Evolutionary conservation across 2,797 vertebrate genomes (phyloP).

Genomic region (Tapirus indicus): DNA sequence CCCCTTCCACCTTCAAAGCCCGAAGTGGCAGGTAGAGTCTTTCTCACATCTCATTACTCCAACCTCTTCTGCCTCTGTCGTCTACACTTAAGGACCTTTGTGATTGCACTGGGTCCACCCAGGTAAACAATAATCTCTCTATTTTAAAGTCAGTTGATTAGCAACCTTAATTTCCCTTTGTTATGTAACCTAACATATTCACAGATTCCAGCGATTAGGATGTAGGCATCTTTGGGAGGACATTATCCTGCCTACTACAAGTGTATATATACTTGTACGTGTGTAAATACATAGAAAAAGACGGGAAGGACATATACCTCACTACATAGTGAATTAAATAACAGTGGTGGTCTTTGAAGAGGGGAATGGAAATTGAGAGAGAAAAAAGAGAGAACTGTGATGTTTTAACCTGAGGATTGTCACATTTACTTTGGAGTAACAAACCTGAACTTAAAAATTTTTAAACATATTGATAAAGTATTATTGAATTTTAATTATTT

Average conservation of each 20-base stretch:
- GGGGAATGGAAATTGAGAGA: not conserved
- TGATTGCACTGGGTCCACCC: not conserved
- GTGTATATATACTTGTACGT: not conserved
- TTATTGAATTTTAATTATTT: not conserved
- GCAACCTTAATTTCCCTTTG: not conserved
- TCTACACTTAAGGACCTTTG: not conserved
- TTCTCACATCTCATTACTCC: not conserved
- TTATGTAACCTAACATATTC: not conserved
- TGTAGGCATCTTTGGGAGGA: not conserved
- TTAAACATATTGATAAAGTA: not conserved
- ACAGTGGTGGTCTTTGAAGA: not conserved
- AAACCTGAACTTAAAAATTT: not conserved
- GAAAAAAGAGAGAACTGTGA: not conserved
- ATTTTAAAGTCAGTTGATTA: conserved; percentile 26
- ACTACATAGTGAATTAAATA: not conserved
- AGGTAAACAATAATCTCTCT: not conserved
- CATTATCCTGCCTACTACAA: not conserved
- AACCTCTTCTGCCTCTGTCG: not conserved
- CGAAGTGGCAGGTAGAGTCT: not conserved
- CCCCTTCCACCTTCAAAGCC: not conserved
- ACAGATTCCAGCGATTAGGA: not conserved
- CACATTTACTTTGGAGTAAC: not conserved
- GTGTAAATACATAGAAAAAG: not conserved
- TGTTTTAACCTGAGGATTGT: not conserved
- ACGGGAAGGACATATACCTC: not conserved